Conservation (phyloP, 2,888 invertebrate genomes). For the Spialia ferax region DNA sequence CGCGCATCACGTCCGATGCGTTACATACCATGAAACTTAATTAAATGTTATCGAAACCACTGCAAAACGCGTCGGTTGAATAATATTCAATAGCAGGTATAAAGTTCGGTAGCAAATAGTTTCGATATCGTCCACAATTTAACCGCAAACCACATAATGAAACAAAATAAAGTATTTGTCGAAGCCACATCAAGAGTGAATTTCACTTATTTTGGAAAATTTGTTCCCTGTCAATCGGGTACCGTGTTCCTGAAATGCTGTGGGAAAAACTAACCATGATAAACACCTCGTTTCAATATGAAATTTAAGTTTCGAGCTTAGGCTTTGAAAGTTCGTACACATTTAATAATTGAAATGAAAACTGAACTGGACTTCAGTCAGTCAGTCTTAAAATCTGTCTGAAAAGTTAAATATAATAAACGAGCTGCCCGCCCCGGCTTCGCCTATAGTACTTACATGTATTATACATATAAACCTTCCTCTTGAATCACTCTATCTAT, state of each 20-base stretch:
- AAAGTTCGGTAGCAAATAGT: constrained; percentile 30
- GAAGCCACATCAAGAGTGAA: constrained; percentile 13
- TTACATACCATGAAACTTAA: constrained; percentile 28
- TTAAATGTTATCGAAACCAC: constrained; percentile 38
- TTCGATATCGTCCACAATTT: constrained; percentile 42
- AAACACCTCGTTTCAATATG: too few relatives aligned
- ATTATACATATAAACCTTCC: too few relatives aligned
- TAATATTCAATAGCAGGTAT: constrained; percentile 31
- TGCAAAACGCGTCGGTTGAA: constrained; percentile 27
- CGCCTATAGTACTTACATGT: too few relatives aligned
- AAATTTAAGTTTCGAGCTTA: too few relatives aligned
- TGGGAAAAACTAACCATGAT: neutral
- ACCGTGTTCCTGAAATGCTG: neutral
- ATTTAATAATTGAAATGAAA: too few relatives aligned
- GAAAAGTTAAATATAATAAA: too few relatives aligned
- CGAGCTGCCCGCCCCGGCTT: too few relatives aligned
- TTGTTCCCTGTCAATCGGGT: constrained; percentile 1
- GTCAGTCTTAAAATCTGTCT: too few relatives aligned
- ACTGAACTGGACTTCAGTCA: too few relatives aligned
- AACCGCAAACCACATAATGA: constrained; percentile 44
- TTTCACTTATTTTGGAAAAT: constrained; percentile 6
- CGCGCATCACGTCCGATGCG: neutral
- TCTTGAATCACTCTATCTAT: too few relatives aligned
- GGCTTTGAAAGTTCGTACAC: too few relatives aligned
- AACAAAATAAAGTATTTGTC: constrained; percentile 35